These are phyloP conservation scores for Coracopsis vasa DNA, from an alignment of 2,113 vertebrate species.

Conservation along the genomic window DNA sequence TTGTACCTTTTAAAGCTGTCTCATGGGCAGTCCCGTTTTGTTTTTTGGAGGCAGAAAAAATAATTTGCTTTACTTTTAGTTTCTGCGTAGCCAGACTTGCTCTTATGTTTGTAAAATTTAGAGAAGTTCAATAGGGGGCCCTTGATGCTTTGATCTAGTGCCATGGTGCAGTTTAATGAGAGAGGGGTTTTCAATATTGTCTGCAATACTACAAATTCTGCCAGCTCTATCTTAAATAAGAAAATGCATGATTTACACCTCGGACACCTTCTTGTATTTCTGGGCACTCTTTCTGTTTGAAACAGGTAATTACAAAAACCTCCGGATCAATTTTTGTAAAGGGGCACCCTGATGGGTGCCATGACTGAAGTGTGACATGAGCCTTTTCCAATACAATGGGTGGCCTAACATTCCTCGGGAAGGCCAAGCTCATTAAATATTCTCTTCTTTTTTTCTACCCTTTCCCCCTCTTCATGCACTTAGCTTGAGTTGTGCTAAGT, in stretches of 20 bases:
- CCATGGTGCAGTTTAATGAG: conserved; percentile 80
- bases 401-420: conserved; percentile 82
- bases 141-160: conserved; percentile 92
- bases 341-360: conserved; percentile 81
- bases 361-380: conserved; percentile 83
- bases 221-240: conserved; percentile 55
- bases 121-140: conserved; percentile 93
- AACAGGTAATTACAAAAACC: conserved; percentile 83
- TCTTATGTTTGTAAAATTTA: conserved; percentile 87
- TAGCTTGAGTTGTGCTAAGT: conserved; percentile 76
- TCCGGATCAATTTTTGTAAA: conserved; percentile 83
- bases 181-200: conserved; percentile 78
- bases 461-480: conserved; percentile 72
- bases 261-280: conserved; percentile 59
- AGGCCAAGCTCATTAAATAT: conserved; percentile 83
- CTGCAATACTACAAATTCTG: conserved; percentile 63
- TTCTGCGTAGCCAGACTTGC: conserved; percentile 66
- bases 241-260: conserved; percentile 71
- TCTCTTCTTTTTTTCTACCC: conserved; percentile 70
- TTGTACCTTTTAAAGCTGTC: neutral
- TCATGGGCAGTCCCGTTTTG: neutral
- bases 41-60: neutral
- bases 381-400: conserved; percentile 85
- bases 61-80: conserved; percentile 51
- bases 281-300: conserved; percentile 61